Evolutionary conservation across 1,140 invertebrate species (phyloP).

Genomic region (Drosophila littoralis): DNA sequence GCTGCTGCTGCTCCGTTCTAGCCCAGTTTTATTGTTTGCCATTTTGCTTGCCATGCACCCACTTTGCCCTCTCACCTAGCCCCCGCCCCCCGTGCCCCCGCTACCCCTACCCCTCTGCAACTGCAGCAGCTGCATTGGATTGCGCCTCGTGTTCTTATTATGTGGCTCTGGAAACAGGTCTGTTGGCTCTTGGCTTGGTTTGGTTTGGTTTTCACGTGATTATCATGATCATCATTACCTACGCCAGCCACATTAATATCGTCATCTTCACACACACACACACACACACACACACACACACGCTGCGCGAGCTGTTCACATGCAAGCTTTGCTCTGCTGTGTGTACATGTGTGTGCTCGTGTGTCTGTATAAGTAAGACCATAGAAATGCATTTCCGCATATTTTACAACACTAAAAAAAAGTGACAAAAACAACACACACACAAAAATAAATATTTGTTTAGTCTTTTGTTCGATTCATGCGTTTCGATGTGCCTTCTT

Average conservation of each 20-base stretch:
- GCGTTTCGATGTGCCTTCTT: neutral
- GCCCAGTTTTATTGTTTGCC: slow-evolving; percentile 67
- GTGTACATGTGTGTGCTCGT: slow-evolving; percentile 39
- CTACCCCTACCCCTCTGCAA: neutral
- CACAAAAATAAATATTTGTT: slow-evolving; percentile 62
- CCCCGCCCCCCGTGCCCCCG: neutral
- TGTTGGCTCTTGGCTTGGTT: slow-evolving; percentile 59
- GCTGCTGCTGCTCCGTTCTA: slow-evolving; percentile 17
- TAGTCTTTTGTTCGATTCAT: slow-evolving; percentile 63
- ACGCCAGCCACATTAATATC: slow-evolving; percentile 80
- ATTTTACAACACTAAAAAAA: slow-evolving; percentile 81
- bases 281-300: slow-evolving; percentile 29
- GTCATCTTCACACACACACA: slow-evolving; percentile 75
- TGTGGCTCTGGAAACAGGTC: slow-evolving; percentile 75
- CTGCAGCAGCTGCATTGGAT: slow-evolving; percentile 61
- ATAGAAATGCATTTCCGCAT: slow-evolving; percentile 83
- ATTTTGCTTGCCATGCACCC: slow-evolving; percentile 50
- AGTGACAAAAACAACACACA: slow-evolving; percentile 47
- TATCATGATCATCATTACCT: slow-evolving; percentile 83
- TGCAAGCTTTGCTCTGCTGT: slow-evolving; percentile 74
- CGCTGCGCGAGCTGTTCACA: slow-evolving; percentile 50
- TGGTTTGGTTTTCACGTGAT: slow-evolving; percentile 82
- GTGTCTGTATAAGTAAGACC: slow-evolving; percentile 70
- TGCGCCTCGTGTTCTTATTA: slow-evolving; percentile 77
- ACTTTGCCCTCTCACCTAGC: slow-evolving; percentile 32